Percentiles rank a stretch among this genome's conserved stretches.
These are phyloP conservation scores for Mamestra configurata DNA, from an alignment of 1,140 invertebrate species.

Conservation along the genomic window DNA sequence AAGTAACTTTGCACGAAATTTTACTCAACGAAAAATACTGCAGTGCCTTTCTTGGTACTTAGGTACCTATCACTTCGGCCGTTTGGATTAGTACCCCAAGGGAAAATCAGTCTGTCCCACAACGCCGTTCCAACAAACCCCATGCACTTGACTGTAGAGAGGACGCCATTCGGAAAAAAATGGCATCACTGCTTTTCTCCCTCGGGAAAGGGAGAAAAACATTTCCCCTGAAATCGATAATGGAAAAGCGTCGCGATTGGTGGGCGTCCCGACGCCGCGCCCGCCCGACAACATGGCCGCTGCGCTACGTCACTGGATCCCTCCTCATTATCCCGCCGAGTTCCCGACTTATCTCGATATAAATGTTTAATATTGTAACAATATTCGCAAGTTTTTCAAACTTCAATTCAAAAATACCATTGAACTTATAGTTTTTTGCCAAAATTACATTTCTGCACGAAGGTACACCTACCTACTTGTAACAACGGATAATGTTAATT, in stretches of 20 bases:
- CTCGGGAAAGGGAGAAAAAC: slow-evolving; percentile 57
- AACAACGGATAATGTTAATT: slow-evolving; percentile 28
- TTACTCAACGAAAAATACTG: too few relatives aligned
- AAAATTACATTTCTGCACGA: slow-evolving; percentile 7
- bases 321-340: slow-evolving; percentile 28
- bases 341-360: background rate
- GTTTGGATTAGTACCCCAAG: background rate
- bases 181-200: background rate
- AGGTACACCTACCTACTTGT: too few relatives aligned
- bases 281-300: slow-evolving; percentile 78
- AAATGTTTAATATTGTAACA: background rate
- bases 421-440: background rate
- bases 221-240: slow-evolving; percentile 75
- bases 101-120: background rate
- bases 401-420: background rate
- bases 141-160: slow-evolving; percentile 8
- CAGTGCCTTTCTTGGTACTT: too few relatives aligned
- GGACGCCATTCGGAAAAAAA: slow-evolving; percentile 3
- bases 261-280: slow-evolving; percentile 73
- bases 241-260: slow-evolving; percentile 74
- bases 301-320: slow-evolving; percentile 51
- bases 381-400: background rate
- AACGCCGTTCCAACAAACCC: background rate
- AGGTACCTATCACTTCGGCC: too few relatives aligned
- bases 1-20: too few relatives aligned